Evolutionary conservation across 1,140 invertebrate genomes (phyloP).

Genomic region (Drosophila melanica): DNA sequence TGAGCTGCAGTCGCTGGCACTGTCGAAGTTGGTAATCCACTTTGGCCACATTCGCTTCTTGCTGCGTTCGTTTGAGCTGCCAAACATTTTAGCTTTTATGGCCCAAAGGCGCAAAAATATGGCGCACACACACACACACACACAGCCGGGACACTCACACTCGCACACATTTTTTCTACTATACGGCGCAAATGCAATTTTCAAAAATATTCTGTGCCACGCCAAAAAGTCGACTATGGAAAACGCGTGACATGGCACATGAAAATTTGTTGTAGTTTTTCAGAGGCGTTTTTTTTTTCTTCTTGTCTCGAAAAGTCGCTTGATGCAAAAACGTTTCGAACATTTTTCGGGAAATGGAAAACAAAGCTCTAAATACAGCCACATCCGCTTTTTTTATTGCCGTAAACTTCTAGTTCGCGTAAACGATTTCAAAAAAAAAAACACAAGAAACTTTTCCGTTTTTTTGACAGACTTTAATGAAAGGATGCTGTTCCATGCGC

Average conservation of each 20-base stretch:
- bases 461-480: conserved; percentile 18
- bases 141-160: not conserved
- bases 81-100: conserved; percentile 49
- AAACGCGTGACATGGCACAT: conserved; percentile 39
- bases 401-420: conserved; percentile 38
- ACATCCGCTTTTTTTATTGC: not conserved
- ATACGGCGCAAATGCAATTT: conserved; percentile 43
- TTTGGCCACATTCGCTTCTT: conserved; percentile 46
- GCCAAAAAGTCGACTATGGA: conserved; percentile 35
- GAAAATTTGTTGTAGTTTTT: conserved; percentile 48
- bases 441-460: conserved; percentile 12
- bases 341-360: conserved; percentile 26
- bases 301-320: conserved; percentile 12
- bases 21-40: conserved; percentile 43
- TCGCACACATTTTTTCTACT: not conserved
- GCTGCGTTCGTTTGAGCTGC: conserved; percentile 35
- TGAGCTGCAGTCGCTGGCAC: conserved; percentile 1
- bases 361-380: conserved; percentile 28
- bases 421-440: conserved; percentile 28
- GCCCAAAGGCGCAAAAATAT: conserved; percentile 37
- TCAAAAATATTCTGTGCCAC: conserved; percentile 35
- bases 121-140: conserved; percentile 14
- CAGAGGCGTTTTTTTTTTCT: conserved; percentile 3
- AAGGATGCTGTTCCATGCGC: conserved; percentile 11
- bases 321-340: conserved; percentile 24